Conservation (phyloP, 2,888 invertebrate species). For the Pammene aurita region DNA sequence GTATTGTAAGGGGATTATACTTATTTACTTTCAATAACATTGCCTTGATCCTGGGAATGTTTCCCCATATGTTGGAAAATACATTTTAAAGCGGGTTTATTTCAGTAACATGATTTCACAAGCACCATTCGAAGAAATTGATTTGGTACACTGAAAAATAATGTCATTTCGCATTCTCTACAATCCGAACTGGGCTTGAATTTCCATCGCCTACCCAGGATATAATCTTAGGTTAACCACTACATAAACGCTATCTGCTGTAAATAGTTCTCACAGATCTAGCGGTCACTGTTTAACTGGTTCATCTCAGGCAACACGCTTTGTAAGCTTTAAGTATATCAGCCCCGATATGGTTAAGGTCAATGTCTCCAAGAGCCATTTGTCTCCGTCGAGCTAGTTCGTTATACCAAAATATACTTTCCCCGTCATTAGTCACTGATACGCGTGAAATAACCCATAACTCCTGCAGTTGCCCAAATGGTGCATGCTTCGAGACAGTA, state of each 20-base stretch:
- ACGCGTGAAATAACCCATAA: conserved; percentile 43
- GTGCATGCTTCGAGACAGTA: conserved; percentile 24
- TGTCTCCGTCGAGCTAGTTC: conserved; percentile 41
- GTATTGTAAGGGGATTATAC: no score
- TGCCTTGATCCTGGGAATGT: no score
- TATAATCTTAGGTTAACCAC: background rate
- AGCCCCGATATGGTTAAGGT: conserved; percentile 37
- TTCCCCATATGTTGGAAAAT: no score
- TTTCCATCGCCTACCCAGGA: background rate
- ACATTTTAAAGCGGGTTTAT: no score
- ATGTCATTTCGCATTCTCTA: conserved; percentile 19
- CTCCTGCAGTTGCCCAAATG: conserved; percentile 35
- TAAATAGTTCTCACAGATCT: background rate
- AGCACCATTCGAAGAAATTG: background rate
- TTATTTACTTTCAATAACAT: no score
- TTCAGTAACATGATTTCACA: no score
- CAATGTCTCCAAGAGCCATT: conserved; percentile 40
- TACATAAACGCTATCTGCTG: background rate
- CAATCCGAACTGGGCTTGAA: background rate
- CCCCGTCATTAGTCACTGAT: conserved; percentile 43
- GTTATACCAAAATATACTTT: conserved; percentile 47
- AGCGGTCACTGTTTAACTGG: background rate
- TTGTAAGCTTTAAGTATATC: background rate
- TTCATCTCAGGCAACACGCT: background rate
- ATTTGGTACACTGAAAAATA: background rate